Evolutionary conservation across 1,140 invertebrate species (phyloP).

Genomic region (Pentalonia nigronervosa): DNA sequence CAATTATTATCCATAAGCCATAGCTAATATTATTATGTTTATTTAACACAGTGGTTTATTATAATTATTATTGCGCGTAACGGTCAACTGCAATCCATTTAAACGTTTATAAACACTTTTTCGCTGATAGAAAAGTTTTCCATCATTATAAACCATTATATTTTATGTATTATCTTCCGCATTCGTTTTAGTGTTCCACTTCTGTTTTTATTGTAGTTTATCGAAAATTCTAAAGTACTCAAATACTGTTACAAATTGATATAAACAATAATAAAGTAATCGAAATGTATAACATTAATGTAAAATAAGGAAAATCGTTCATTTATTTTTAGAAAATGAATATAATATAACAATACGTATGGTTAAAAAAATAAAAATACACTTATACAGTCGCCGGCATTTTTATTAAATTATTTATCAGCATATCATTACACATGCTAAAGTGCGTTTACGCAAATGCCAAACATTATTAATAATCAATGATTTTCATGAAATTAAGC

Average conservation of each 20-base stretch:
- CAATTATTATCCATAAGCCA: background rate
- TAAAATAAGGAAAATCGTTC: background rate
- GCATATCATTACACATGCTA: background rate
- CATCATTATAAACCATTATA: background rate
- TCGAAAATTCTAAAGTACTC: background rate
- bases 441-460: background rate
- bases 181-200: background rate
- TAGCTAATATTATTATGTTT: background rate
- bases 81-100: background rate
- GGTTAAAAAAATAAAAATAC: background rate
- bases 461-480: background rate
- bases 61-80: background rate
- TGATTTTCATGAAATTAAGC: background rate
- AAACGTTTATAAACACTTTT: background rate
- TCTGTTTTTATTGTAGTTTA: slow-evolving; percentile 26
- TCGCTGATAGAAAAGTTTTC: background rate
- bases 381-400: background rate
- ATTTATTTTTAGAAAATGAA: background rate
- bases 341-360: background rate
- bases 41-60: background rate
- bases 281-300: background rate
- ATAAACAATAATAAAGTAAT: background rate
- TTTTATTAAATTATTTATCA: background rate
- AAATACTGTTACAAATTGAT: background rate
- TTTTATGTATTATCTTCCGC: background rate